Base-by-base conservation (phyloP, 2,888 invertebrate genomes). In the Coleophora deauratella region DNA sequence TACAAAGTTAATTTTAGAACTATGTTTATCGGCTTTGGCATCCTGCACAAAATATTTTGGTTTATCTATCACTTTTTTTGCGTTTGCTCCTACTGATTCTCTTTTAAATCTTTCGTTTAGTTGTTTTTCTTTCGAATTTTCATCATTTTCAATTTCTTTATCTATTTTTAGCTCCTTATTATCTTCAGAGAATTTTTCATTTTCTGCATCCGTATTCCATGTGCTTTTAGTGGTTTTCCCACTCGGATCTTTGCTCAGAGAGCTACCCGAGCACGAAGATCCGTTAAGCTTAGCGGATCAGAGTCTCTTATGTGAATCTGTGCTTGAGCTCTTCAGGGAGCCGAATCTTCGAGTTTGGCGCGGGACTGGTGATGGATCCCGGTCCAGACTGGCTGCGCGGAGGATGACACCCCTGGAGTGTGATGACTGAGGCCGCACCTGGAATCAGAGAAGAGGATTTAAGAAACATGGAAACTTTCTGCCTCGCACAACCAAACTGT, bases 301-400 rank as follows among this genome's bases (percentile, higher is more conserved):
- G 75, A 86, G 85, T 67, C 74, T 74, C 61, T 85, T 82, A 49
- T 82, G 81, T 0, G 79, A 72, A 52, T 78, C 79, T 1, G 72
- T 72, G 56, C 80, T 80, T 42, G 81, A 59, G 47, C 79, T 82
- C 57, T 80, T 82, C 41, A 79, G 65, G 44, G 84, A 80, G 30
- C 77, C 74, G 43, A 76, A 78, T 21, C 79, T 61, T 21, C 72
- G 65, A 2, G 72, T 47, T 10, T 61, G 74, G 0, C 74, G 50
- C 1, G 69, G 50, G 4, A 73, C 51, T 3, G 72, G 61, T 0
- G 69, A 51, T 1, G 70, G 66, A 35, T 72, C 81, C 0, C 84
- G 69, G 54, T 86, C 86, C n/a, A 86, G 57, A 40, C 85, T 86
- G 0, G 86, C 81, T 0, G 86, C 86, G 43, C 86, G 72, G 0